Conservation (phyloP, 2,797 vertebrate genomes). For the Peromyscus eremicus region DNA sequence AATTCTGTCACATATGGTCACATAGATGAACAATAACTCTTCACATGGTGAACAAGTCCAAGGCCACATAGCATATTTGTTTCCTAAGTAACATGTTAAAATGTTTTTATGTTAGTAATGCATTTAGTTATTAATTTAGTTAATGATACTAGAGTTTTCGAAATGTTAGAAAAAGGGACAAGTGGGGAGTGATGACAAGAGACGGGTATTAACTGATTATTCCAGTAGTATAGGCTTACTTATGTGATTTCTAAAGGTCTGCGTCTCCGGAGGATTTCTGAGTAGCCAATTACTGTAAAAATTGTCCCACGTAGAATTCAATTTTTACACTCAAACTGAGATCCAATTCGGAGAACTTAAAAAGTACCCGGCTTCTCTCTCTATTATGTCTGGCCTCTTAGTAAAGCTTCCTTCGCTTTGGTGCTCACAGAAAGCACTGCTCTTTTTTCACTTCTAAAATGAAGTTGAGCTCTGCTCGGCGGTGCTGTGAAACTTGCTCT, state of each 20-base stretch:
- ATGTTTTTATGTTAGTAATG: neutral
- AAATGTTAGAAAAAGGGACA: slow-evolving; percentile 35
- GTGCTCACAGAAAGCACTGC: neutral
- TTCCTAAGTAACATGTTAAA: neutral
- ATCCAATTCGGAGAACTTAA: neutral
- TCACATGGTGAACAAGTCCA: neutral
- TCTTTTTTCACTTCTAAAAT: slow-evolving; percentile 24
- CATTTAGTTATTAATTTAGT: neutral
- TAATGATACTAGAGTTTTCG: neutral
- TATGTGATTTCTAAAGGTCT: neutral
- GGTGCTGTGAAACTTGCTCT: neutral
- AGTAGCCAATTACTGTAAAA: neutral
- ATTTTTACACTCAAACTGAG: neutral
- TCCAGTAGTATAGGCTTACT: neutral
- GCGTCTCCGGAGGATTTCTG: neutral
- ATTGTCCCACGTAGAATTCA: neutral
- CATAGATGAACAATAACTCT: slow-evolving; percentile 12
- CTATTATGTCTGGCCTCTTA: neutral
- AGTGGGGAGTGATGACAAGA: neutral
- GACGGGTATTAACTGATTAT: neutral
- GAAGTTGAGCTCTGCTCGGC: neutral
- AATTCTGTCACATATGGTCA: slow-evolving; percentile 23
- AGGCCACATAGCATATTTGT: neutral
- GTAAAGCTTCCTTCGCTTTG: neutral
- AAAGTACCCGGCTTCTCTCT: slow-evolving; percentile 47